Percentiles rank a stretch among this genome's conserved stretches.
Conservation (phyloP, 2,888 invertebrate species). For the Gisinianus flammeolus region DNA sequence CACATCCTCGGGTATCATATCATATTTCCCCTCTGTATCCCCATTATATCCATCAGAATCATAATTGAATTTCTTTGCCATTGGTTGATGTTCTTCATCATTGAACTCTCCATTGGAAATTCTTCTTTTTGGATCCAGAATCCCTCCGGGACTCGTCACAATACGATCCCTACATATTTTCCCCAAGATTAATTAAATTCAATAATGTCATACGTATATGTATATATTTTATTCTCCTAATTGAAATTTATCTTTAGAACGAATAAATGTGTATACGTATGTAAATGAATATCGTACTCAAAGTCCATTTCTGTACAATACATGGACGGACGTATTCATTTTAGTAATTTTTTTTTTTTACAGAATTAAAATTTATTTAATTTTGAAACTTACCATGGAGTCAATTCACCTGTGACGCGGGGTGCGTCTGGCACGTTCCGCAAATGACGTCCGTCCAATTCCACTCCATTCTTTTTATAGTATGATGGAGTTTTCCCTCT, state of each 20-base stretch:
- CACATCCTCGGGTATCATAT: constrained; percentile 34
- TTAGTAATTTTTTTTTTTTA: not conserved
- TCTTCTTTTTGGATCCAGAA: constrained; percentile 45
- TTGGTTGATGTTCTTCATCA: constrained; percentile 35
- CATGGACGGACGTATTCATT: not conserved
- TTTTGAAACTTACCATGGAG: constrained; percentile 53
- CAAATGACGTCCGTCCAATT: constrained; percentile 76
- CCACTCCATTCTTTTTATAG: constrained; percentile 71
- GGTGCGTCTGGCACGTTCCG: constrained; percentile 80
- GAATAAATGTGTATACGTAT: no score
- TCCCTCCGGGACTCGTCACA: constrained; percentile 35
- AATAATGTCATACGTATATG: no score
- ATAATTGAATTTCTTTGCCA: constrained; percentile 24
- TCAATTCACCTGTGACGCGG: constrained; percentile 62
- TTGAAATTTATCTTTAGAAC: no score
- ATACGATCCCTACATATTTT: constrained; percentile 42
- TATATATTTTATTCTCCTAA: no score
- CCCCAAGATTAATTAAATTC: no score
- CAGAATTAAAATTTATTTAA: no score
- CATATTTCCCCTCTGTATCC: constrained; percentile 35
- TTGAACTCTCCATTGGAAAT: constrained; percentile 44
- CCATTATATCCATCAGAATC: constrained; percentile 36
- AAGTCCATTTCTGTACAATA: not conserved
- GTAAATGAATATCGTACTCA: not conserved
- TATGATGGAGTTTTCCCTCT: constrained; percentile 81